These are phyloP conservation scores for Drosophila neocordata DNA, from an alignment of 1,140 invertebrate species.

Conservation along the genomic window DNA sequence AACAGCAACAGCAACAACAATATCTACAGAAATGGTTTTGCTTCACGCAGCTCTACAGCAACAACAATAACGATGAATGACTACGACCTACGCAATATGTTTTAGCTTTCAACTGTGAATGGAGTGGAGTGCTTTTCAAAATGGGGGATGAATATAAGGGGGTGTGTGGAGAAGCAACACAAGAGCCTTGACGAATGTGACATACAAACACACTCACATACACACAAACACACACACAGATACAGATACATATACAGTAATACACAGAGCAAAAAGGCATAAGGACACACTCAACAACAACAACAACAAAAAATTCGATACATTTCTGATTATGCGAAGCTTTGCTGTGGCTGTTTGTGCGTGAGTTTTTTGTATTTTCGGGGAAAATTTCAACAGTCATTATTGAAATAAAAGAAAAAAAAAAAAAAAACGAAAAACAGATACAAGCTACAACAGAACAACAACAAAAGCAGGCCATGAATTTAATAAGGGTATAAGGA, in stretches of 20 bases:
- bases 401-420: constrained; percentile 49
- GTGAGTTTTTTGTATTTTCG: constrained; percentile 53
- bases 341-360: constrained; percentile 40
- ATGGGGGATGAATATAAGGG: not conserved
- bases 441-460: not conserved
- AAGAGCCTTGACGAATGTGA: constrained; percentile 53
- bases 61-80: constrained; percentile 26
- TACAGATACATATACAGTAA: constrained; percentile 1
- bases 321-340: constrained; percentile 23
- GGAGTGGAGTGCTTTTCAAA: not conserved
- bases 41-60: constrained; percentile 54
- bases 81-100: constrained; percentile 77
- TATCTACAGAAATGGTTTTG: constrained; percentile 36
- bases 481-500: constrained; percentile 16
- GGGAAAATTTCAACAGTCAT: constrained; percentile 48
- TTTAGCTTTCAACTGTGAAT: constrained; percentile 65
- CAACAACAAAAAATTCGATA: constrained; percentile 32
- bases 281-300: constrained; percentile 49
- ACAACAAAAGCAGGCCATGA: constrained; percentile 4
- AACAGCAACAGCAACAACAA: constrained; percentile 23
- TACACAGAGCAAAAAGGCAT: constrained; percentile 24
- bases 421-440: not conserved
- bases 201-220: constrained; percentile 21
- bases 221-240: constrained; percentile 12
- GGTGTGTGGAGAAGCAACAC: not conserved